A percentile compares a stretch with the other conserved stretches of the same genome.
Conservation (phyloP, 2,888 invertebrate species). For the Rhaphigaster nebulosa region DNA sequence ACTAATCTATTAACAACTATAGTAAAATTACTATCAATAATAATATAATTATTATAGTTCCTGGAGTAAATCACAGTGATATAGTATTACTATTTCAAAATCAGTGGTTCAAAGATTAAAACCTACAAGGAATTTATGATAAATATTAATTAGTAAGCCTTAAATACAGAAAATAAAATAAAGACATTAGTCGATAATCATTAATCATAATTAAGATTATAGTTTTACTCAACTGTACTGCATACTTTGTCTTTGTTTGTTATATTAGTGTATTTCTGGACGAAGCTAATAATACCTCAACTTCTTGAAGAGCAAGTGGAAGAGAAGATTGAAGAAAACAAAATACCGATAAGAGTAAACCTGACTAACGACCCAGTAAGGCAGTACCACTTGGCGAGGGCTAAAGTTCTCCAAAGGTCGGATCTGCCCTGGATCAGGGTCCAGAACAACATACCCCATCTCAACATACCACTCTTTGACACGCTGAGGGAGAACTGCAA, state of each 20-base stretch:
- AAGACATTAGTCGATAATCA: no score
- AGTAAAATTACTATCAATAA: no score
- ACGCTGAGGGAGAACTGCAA: constrained; percentile 38
- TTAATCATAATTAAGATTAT: no score
- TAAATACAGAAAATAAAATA: no score
- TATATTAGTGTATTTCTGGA: constrained; percentile 5
- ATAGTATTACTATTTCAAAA: no score
- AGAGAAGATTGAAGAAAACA: neutral
- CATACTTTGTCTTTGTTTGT: neutral
- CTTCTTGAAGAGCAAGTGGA: neutral
- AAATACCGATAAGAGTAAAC: neutral
- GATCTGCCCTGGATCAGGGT: constrained; percentile 1
- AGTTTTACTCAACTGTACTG: no score
- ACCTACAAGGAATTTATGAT: no score
- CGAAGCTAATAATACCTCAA: neutral
- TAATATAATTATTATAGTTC: no score
- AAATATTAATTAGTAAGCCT: no score
- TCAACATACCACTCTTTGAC: constrained; percentile 36
- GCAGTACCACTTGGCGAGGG: constrained; percentile 28
- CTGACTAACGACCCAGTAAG: neutral
- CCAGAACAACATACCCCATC: constrained; percentile 24
- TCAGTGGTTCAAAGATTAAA: no score
- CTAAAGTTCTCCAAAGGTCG: constrained; percentile 19
- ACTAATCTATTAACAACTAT: no score
- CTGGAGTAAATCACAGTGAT: no score